Evolutionary conservation across 2,113 vertebrate species (phyloP).

Genomic region (Bubo scandiacus): DNA sequence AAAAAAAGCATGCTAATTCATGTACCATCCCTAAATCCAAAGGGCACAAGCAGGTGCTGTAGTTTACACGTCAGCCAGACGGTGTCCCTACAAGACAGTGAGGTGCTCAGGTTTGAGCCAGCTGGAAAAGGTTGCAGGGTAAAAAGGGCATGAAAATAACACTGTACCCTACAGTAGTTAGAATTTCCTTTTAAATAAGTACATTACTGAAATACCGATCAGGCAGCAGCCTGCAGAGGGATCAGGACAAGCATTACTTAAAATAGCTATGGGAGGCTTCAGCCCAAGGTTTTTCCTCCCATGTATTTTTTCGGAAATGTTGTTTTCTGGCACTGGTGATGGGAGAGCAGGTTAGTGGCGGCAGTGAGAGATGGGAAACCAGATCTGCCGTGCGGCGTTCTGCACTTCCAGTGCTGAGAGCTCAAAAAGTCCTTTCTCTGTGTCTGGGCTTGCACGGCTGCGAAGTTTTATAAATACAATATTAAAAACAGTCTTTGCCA

Average conservation of each 20-base stretch:
- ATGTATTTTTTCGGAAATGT: background rate
- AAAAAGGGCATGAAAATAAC: constrained; percentile 16
- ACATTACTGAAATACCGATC: constrained; percentile 4
- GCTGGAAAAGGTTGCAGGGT: background rate
- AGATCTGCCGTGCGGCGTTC: background rate
- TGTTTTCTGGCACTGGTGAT: background rate
- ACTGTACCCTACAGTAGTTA: background rate
- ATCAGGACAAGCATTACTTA: background rate
- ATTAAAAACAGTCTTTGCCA: constrained; percentile 38
- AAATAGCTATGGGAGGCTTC: background rate
- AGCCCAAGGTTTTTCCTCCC: background rate
- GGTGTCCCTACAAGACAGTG: constrained; percentile 23
- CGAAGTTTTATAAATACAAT: constrained; percentile 46
- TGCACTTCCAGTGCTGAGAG: background rate
- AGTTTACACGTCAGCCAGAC: constrained; percentile 24
- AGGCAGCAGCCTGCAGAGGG: background rate
- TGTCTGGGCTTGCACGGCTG: background rate
- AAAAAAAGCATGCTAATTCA: background rate
- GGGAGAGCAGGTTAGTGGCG: background rate
- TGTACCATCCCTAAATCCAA: background rate
- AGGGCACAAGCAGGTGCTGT: background rate
- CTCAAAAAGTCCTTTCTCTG: background rate
- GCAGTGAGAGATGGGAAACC: background rate
- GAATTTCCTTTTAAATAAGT: constrained; percentile 12
- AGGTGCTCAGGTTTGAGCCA: background rate